phyloP scores from a whole-genome alignment of 2,888 invertebrate genomes.

The Ennomos fuscantarius region DNA sequence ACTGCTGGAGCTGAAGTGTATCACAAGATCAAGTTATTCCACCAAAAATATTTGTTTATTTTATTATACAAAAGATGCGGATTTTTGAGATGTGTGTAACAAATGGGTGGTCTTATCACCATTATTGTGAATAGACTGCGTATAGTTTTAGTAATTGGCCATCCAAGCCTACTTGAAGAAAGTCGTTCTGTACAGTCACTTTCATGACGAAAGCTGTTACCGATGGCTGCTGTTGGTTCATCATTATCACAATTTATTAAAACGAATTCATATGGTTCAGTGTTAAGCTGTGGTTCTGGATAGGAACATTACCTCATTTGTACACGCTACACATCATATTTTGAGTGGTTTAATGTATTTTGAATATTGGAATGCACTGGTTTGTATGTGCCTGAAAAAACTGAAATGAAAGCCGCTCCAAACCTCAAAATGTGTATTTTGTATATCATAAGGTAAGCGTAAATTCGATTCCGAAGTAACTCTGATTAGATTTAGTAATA shows the following conservation, averaged over 20 bases:
- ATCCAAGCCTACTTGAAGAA: too few species aligned
- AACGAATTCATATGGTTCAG: neutral
- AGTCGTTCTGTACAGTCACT: neutral
- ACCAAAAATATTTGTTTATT: too few species aligned
- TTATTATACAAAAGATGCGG: too few species aligned
- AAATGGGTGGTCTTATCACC: too few species aligned
- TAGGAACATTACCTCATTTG: conserved; percentile 11
- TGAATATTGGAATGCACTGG: conserved; percentile 79
- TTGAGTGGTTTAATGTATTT: conserved; percentile 69
- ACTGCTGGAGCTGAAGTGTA: too few species aligned
- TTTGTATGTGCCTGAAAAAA: conserved; percentile 82
- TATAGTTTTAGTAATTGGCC: too few species aligned
- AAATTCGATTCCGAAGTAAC: conserved; percentile 67
- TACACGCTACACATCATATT: conserved; percentile 18
- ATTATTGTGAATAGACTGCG: too few species aligned
- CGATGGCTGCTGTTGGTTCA: conserved; percentile 1
- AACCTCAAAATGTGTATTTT: conserved; percentile 82
- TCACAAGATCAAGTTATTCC: too few species aligned
- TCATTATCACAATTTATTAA: neutral
- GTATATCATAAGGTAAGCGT: conserved; percentile 70
- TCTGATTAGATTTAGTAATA: conserved; percentile 69
- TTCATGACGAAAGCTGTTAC: conserved; percentile 3
- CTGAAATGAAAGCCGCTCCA: conserved; percentile 82
- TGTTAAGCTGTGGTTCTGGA: neutral
- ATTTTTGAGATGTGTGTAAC: too few species aligned